Conservation (phyloP, 2,888 invertebrate species). For the Oscheius sp. region DNA sequence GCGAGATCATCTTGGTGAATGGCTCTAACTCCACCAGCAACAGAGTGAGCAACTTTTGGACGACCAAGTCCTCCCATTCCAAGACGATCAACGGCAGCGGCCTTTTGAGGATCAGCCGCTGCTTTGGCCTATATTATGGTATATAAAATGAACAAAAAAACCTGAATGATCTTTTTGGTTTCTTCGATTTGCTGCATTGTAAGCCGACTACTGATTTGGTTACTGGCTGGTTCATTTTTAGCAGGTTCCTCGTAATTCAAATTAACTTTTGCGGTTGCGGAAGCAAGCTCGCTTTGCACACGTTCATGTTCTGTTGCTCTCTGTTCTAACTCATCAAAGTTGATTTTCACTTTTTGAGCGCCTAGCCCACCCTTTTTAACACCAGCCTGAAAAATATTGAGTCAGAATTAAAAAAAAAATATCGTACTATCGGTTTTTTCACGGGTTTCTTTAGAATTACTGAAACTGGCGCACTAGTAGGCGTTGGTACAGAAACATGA, state of each 20-base stretch:
- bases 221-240: slow-evolving; percentile 25
- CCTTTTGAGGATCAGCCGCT: slow-evolving; percentile 82
- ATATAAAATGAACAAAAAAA: slow-evolving; percentile 1
- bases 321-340: slow-evolving; percentile 92
- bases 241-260: slow-evolving; percentile 30
- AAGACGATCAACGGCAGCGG: slow-evolving; percentile 86
- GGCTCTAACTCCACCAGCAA: slow-evolving; percentile 61
- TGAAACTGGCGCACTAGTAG: slow-evolving; percentile 72
- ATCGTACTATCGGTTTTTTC: slow-evolving; percentile 56
- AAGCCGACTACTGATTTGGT: slow-evolving; percentile 73
- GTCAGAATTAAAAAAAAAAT: neutral
- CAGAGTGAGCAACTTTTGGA: slow-evolving; percentile 58
- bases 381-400: slow-evolving; percentile 73
- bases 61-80: slow-evolving; percentile 81
- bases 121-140: slow-evolving; percentile 46
- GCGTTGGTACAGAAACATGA: slow-evolving; percentile 44
- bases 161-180: slow-evolving; percentile 69
- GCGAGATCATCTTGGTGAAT: slow-evolving; percentile 51
- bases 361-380: slow-evolving; percentile 88
- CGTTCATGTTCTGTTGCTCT: slow-evolving; percentile 87
- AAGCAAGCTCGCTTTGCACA: slow-evolving; percentile 73
- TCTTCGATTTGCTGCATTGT: slow-evolving; percentile 82
- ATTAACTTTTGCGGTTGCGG: slow-evolving; percentile 23
- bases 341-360: slow-evolving; percentile 88
- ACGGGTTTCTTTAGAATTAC: slow-evolving; percentile 76